Base-by-base conservation (phyloP, 2,888 invertebrate genomes). In the Leucania comma region DNA sequence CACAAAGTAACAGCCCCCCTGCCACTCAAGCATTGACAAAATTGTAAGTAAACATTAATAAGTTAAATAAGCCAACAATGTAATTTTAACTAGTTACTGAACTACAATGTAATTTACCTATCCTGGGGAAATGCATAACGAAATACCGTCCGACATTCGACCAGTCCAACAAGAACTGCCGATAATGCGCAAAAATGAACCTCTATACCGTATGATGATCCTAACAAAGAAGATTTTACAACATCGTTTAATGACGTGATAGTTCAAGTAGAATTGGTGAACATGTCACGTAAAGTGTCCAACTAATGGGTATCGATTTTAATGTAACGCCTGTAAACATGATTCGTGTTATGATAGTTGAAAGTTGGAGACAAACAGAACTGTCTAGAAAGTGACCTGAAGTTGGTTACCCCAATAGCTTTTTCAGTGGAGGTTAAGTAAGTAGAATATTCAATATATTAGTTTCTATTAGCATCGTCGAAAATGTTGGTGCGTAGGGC, bases 91-190 rank as follows among this genome's bases (percentile, higher is more conserved):
- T 78, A 81, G 80, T 81, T 83, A 53, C 77, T 72, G 60, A 84
- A 81, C 82, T 79, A 76, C 88, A 86, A 81, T 86, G 86, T 82
- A 87, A 86, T 86, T 86, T 87, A 75, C 77, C 73, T 77, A 84
- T 85, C 80, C 72, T 59, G 38, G 71, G 80, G 75, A 82, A 78
- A 78, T 80, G 83, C 82, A 87, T 83, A 81, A 81, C 83, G 74
- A 79, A 86, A 85, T 80, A 75, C 71, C 65, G 78, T 65, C 69
- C 74, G 72, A 82, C 78, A 64, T 60, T 48, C 69, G 59, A 68
- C 80, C 75, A 75, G 9, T 29, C 1, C 6, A 26, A 22, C 4
- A 61, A 60, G 72, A 72, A 53, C 80, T 50, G 38, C 29, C 48
- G 32, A 53, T 56, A 70, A 60, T 61, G 58, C 46, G 64, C 17